These are phyloP conservation scores for Apodemus speciosus DNA, from an alignment of 2,113 vertebrate species.

Conservation along the genomic window DNA sequence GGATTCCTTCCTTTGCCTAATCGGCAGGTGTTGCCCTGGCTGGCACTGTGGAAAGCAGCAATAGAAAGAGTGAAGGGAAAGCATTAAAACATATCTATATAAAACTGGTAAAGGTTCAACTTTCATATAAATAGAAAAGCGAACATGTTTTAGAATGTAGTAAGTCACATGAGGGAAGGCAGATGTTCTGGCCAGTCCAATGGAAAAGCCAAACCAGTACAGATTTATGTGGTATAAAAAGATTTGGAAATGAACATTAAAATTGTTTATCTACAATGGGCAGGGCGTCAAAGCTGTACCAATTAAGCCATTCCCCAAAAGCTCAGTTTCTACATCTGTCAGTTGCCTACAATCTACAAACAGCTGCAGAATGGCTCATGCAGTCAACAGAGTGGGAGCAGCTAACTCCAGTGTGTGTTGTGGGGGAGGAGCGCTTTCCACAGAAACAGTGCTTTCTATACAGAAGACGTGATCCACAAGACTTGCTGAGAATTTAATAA, in stretches of 20 bases:
- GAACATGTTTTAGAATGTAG: neutral
- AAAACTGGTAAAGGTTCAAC: neutral
- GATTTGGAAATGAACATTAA: neutral
- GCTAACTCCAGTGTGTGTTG: neutral
- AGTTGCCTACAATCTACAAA: neutral
- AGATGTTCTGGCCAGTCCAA: neutral
- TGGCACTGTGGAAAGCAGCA: neutral
- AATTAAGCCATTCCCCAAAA: neutral
- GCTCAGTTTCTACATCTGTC: neutral
- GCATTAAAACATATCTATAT: conserved; percentile 6
- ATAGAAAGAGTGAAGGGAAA: neutral
- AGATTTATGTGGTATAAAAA: neutral
- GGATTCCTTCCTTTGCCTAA: neutral
- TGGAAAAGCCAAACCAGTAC: neutral
- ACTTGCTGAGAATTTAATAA: conserved; percentile 40
- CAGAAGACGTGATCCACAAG: neutral
- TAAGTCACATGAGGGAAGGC: neutral
- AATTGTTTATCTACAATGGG: neutral
- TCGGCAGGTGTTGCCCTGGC: no score
- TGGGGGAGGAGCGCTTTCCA: neutral
- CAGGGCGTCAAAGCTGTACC: neutral
- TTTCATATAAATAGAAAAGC: neutral
- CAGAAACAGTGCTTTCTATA: neutral
- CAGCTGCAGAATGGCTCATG: neutral
- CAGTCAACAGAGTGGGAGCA: no score